Evolutionary conservation across 2,888 invertebrate genomes (phyloP).

Genomic region (Epistrophella euchroma): DNA sequence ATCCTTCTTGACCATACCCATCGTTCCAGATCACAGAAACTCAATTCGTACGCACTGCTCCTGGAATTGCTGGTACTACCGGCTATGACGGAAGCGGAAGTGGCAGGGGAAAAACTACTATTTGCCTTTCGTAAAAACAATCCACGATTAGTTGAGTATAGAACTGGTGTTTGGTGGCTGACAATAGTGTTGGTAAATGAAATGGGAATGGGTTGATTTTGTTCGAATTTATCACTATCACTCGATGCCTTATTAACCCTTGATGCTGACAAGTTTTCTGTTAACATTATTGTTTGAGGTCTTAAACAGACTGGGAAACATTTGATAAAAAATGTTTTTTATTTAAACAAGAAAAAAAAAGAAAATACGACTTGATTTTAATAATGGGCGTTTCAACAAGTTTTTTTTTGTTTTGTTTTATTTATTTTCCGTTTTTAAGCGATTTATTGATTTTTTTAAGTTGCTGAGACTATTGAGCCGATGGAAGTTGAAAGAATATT

Average conservation of each 20-base stretch:
- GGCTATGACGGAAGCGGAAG: not conserved
- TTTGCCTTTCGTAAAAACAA: conserved; percentile 79
- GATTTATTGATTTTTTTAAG: conserved; percentile 57
- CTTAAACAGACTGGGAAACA: conserved; percentile 36
- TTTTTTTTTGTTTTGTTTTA: conserved; percentile 10
- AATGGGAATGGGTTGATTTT: conserved; percentile 50
- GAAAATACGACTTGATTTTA: not conserved
- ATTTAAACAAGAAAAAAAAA: not conserved
- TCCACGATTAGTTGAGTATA: conserved; percentile 82
- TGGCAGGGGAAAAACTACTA: not conserved
- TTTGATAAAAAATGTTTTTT: conserved; percentile 29
- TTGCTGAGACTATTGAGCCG: not conserved
- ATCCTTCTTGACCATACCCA: conserved; percentile 67
- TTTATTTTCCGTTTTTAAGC: not conserved
- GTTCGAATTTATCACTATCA: conserved; percentile 34
- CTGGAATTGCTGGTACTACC: conserved; percentile 14
- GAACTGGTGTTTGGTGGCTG: conserved; percentile 80
- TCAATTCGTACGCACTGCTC: conserved; percentile 62
- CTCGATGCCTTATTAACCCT: conserved; percentile 56
- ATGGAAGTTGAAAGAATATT: conserved; percentile 20
- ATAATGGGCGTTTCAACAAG: conserved; percentile 64
- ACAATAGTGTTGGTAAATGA: conserved; percentile 70
- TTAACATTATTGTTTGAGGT: conserved; percentile 60
- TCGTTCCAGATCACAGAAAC: conserved; percentile 72
- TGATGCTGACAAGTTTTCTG: conserved; percentile 43